Percentiles rank a stretch among this genome's conserved stretches.
Conservation (phyloP, 2,888 invertebrate genomes). For the Cremastobaeus sp. region DNA sequence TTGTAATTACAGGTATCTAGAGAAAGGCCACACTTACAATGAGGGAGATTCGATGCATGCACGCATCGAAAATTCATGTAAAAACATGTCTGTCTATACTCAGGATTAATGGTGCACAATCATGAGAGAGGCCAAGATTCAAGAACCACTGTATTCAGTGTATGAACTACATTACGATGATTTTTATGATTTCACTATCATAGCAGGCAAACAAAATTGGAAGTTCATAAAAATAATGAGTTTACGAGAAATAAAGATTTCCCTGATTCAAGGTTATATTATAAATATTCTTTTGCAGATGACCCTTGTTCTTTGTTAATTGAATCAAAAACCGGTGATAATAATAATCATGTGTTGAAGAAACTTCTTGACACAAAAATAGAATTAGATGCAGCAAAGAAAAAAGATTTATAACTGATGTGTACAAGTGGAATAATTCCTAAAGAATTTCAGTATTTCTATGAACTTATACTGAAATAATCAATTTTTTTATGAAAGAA, state of each 20-base stretch:
- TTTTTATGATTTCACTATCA: not conserved
- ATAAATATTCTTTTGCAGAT: too few species aligned
- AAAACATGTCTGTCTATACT: not conserved
- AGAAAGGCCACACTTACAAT: constrained; percentile 10
- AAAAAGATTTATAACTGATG: too few species aligned
- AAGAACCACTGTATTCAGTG: constrained; percentile 7
- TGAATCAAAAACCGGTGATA: too few species aligned
- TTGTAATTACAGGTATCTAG: constrained; percentile 1
- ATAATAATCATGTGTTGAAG: too few species aligned
- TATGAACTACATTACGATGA: not conserved
- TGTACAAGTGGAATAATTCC: too few species aligned
- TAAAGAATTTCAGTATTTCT: too few species aligned
- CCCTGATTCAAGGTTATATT: too few species aligned
- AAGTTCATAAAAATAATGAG: not conserved
- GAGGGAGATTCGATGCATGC: constrained; percentile 8
- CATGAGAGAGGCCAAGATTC: not conserved
- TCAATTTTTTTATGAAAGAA: too few species aligned
- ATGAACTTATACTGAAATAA: too few species aligned
- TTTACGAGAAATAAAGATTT: not conserved
- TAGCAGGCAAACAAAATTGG: constrained; percentile 2
- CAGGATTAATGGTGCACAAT: not conserved
- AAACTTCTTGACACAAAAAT: too few species aligned
- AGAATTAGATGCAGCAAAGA: too few species aligned
- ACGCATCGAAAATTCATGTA: constrained; percentile 1
- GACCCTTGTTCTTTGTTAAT: too few species aligned